Evolutionary conservation across 2,113 vertebrate species (phyloP).

Genomic region (Gymnarchus niloticus): DNA sequence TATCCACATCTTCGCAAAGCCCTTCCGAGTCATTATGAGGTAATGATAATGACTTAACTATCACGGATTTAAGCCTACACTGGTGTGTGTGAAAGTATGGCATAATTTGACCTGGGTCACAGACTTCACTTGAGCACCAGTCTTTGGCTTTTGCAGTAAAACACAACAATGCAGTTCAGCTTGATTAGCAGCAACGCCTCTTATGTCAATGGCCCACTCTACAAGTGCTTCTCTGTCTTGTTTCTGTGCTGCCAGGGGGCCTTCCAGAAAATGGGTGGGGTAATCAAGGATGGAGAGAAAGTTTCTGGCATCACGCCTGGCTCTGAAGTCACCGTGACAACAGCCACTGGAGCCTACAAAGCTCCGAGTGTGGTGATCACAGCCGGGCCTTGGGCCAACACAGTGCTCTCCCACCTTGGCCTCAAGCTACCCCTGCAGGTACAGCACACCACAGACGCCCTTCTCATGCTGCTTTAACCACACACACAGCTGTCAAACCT

Average conservation of each 20-base stretch:
- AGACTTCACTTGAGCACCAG: no score
- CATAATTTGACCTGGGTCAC: no score
- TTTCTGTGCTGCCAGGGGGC: conserved; percentile 55
- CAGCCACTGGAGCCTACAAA: conserved; percentile 59
- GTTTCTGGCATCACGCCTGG: conserved; percentile 73
- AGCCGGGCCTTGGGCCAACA: conserved; percentile 76
- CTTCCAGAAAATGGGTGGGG: conserved; percentile 64
- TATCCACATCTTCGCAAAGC: neutral
- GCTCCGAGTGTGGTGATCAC: conserved; percentile 73
- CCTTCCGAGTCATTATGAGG: neutral
- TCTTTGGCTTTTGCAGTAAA: neutral
- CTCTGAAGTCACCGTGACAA: conserved; percentile 61
- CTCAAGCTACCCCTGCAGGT: conserved; percentile 81
- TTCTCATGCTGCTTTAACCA: neutral
- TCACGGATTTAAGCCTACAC: neutral
- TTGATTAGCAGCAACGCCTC: neutral
- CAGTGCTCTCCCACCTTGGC: conserved; percentile 62
- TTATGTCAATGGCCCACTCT: neutral
- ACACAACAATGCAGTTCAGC: neutral
- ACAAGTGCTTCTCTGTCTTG: neutral
- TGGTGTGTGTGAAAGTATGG: no score
- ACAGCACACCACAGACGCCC: conserved; percentile 1
- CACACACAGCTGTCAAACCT: neutral
- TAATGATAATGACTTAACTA: neutral
- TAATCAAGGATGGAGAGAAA: conserved; percentile 71